These are phyloP conservation scores for Virgularia gustaviana DNA, from an alignment of 92 coral and sea anemone species.

Conservation along the genomic window DNA sequence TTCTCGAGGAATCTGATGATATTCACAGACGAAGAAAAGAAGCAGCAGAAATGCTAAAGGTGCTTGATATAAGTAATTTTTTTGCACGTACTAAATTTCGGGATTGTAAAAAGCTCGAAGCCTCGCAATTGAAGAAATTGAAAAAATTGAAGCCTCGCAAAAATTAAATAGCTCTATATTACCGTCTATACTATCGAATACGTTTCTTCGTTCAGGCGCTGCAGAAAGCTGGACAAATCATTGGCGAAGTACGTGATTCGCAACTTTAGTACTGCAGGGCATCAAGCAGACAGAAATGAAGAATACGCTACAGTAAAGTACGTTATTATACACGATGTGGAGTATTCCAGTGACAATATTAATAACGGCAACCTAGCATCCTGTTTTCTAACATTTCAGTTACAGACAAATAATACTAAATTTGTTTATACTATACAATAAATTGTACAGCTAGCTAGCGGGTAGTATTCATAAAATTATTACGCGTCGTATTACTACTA, in stretches of 20 bases:
- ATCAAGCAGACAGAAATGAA: background rate
- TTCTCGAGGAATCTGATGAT: conserved; percentile 89
- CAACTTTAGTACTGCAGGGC: conserved; percentile 56
- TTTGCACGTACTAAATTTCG: background rate
- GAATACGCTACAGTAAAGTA: too few relatives aligned
- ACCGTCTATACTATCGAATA: background rate
- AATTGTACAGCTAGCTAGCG: too few relatives aligned
- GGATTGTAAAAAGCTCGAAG: background rate
- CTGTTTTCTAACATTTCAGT: too few relatives aligned
- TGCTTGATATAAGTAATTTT: conserved; percentile 13
- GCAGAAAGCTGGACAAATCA: conserved; percentile 89
- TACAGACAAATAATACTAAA: too few relatives aligned
- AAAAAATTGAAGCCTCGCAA: too few relatives aligned
- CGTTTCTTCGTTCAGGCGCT: conserved; percentile 53
- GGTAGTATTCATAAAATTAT: too few relatives aligned
- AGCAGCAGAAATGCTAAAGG: conserved; percentile 97
- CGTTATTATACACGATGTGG: too few relatives aligned
- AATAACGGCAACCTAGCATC: too few relatives aligned
- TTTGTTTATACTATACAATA: too few relatives aligned
- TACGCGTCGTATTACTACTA: too few relatives aligned
- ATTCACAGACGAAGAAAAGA: conserved; percentile 91
- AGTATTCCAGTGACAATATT: too few relatives aligned
- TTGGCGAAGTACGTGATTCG: conserved; percentile 91
- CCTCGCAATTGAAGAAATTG: too few relatives aligned
- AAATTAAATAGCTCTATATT: background rate